Conservation (phyloP, 2,113 vertebrate species). For the Tautogolabrus adspersus region DNA sequence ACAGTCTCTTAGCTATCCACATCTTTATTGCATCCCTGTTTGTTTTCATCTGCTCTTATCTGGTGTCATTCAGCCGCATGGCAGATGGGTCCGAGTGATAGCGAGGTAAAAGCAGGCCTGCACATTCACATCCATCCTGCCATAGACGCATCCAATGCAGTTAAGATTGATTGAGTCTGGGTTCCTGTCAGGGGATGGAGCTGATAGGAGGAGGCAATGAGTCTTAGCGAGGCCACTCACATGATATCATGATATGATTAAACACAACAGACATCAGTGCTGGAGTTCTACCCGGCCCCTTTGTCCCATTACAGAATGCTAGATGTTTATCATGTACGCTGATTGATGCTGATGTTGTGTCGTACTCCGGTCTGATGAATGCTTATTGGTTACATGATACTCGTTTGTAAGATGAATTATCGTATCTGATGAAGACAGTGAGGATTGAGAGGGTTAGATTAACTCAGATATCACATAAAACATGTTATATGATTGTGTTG, state of each 20-base stretch:
- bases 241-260: conserved; percentile 64
- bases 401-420: conserved; percentile 55
- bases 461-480: conserved; percentile 24
- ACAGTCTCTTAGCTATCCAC: not conserved
- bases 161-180: conserved; percentile 73
- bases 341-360: conserved; percentile 53
- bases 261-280: conserved; percentile 24
- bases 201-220: conserved; percentile 65
- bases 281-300: not conserved
- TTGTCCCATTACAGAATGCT: conserved; percentile 45
- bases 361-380: conserved; percentile 40
- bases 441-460: conserved; percentile 16
- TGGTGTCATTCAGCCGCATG: conserved; percentile 46
- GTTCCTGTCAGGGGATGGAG: conserved; percentile 50
- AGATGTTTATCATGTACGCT: conserved; percentile 44
- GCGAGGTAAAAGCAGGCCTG: conserved; percentile 53
- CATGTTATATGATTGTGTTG: conserved; percentile 25
- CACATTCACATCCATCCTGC: conserved; percentile 41
- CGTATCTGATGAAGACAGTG: conserved; percentile 57
- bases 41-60: conserved; percentile 16
- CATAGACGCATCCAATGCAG: conserved; percentile 55
- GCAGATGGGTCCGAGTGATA: conserved; percentile 61
- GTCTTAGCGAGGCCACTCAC: conserved; percentile 48
- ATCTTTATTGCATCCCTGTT: not conserved
- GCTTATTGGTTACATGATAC: conserved; percentile 40